Base-by-base conservation (phyloP, 2,113 vertebrate species). In the Alosa alosa region DNA sequence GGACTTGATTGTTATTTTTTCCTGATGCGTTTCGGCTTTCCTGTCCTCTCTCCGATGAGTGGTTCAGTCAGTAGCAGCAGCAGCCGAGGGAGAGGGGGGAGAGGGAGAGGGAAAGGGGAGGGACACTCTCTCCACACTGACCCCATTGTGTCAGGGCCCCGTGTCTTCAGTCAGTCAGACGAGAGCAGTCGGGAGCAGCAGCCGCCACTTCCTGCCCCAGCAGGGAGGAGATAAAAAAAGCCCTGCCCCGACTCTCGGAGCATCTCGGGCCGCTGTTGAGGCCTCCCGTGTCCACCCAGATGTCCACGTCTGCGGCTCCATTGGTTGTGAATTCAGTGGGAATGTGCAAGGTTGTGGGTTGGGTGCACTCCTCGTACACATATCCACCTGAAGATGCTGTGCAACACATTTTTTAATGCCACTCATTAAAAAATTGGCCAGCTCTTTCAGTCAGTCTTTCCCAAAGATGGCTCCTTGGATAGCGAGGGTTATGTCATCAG, bases 111-210 rank as follows among this genome's bases (percentile, higher is more conserved):
- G 60, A 64, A 6, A 25, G 72, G 72, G 13, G 72, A 36, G n/a
- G 57, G 72, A 41, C 13, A 39, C 60, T 55, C 44, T 20, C 44
- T 6, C 68, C 11, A 52, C 75, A 82, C 75, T 86, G 78, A 55
- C 85, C 85, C 44, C 81, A 81, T 86, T 88, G 81, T 86, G 64
- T 85, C 81, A 84, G 36, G 13, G 7, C 50, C n/a, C 39, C 10
- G 20, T 78, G 72, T 39, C 72, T 78, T 39, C 72, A 78, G 72
- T 78, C 72, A 78, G 72, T 39, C 25, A 78, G 72, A 78, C 17
- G 25, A 17, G 72, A 36, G 11, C 72, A 78, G 72, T 17, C 72
- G 17, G 31, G 31, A 78, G 72, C 9, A 36, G 25, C 6, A 25
- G 72, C 64, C 6, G n/a, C 64, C 64, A 68, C 64, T 68, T 68